phyloP scores from a whole-genome alignment of 1,140 invertebrate species.

The Halictus rubicundus region DNA sequence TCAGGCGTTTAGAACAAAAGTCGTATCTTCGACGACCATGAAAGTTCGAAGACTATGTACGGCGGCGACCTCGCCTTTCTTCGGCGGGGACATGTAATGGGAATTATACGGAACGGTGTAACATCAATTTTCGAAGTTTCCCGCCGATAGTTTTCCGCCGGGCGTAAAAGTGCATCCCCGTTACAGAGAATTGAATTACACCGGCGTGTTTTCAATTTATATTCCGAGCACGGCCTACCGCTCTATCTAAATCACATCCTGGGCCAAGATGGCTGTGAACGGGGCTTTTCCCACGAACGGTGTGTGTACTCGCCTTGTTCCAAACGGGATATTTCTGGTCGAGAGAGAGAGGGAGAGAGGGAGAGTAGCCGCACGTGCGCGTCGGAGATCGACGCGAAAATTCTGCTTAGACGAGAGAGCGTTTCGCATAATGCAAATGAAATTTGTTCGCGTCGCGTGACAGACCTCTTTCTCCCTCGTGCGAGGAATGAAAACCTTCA shows the following conservation, averaged over 20 bases:
- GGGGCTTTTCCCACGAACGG: too few species aligned
- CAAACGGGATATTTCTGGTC: background rate
- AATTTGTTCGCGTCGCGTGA: constrained; percentile 7
- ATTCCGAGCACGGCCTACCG: constrained; percentile 18
- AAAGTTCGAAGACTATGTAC: too few species aligned
- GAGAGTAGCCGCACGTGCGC: background rate
- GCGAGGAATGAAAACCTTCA: background rate
- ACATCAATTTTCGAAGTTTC: background rate
- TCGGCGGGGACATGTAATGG: too few species aligned
- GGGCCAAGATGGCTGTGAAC: background rate
- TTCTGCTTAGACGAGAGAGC: background rate
- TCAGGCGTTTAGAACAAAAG: too few species aligned
- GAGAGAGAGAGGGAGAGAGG: too few species aligned
- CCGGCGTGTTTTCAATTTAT: constrained; percentile 15
- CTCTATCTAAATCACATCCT: constrained; percentile 17
- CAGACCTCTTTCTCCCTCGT: background rate
- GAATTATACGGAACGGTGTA: too few species aligned
- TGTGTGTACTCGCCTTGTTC: background rate
- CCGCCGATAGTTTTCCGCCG: background rate
- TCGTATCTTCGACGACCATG: too few species aligned
- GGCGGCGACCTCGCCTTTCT: too few species aligned
- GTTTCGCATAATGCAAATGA: background rate
- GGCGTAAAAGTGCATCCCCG: background rate
- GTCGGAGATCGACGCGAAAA: background rate
- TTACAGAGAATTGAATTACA: constrained; percentile 23